A percentile compares a stretch with the other conserved stretches of the same genome.
Evolutionary conservation across 2,113 vertebrate species (phyloP).

Genomic region (Danionella cerebrum): DNA sequence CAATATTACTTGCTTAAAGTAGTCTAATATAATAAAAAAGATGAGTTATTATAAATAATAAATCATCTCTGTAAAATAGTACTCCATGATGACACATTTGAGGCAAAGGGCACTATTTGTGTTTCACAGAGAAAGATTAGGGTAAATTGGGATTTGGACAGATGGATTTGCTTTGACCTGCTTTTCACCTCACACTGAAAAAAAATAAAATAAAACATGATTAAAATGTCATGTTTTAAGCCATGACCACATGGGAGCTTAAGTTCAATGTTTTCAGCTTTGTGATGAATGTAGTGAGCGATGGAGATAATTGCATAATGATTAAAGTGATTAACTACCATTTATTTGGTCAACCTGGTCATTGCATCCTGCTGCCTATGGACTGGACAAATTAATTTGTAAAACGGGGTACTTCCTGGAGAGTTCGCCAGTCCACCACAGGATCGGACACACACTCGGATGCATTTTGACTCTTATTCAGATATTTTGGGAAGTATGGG

Average conservation of each 20-base stretch:
- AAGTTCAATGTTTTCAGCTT: not conserved
- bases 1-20: too few species aligned
- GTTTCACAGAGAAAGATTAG: not conserved
- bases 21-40: too few species aligned
- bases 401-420: too few species aligned
- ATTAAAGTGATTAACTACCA: not conserved
- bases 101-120: not conserved
- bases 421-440: too few species aligned
- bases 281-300: too few species aligned
- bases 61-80: too few species aligned
- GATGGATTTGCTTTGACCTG: constrained; percentile 11
- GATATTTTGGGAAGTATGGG: too few species aligned
- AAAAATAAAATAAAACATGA: not conserved
- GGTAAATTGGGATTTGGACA: constrained; percentile 5
- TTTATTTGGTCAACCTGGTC: not conserved
- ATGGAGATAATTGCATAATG: not conserved
- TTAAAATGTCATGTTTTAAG: constrained; percentile 10
- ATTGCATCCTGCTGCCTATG: too few species aligned
- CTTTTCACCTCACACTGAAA: not conserved
- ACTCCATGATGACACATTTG: constrained; percentile 2
- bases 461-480: too few species aligned
- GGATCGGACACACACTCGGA: too few species aligned
- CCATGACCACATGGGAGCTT: not conserved
- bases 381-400: too few species aligned
- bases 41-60: too few species aligned